Conservation (phyloP, 1,140 invertebrate species). For the Grapholita molesta region DNA sequence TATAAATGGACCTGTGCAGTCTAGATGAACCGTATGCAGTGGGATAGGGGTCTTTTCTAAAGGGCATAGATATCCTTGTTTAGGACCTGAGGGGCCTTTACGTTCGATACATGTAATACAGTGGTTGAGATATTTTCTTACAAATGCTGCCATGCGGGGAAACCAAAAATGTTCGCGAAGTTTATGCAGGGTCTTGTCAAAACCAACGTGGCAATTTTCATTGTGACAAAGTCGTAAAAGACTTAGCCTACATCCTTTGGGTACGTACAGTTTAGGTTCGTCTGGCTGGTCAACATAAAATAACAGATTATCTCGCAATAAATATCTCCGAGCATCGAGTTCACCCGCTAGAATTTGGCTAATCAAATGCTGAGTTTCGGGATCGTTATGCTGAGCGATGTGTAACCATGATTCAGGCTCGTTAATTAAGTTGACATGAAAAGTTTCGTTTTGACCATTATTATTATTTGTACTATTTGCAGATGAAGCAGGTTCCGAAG, state of each 20-base stretch:
- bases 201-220: constrained; percentile 48
- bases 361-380: constrained; percentile 29
- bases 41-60: constrained; percentile 34
- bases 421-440: constrained; percentile 9
- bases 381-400: constrained; percentile 33
- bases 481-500: too few relatives aligned
- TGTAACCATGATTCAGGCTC: constrained; percentile 34
- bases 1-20: constrained; percentile 34
- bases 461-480: background rate
- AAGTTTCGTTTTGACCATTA: background rate
- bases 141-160: constrained; percentile 32
- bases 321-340: constrained; percentile 30
- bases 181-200: constrained; percentile 36
- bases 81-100: constrained; percentile 37
- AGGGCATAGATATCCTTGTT: constrained; percentile 38
- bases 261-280: constrained; percentile 37
- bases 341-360: constrained; percentile 22
- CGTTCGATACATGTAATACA: constrained; percentile 33
- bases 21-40: constrained; percentile 41
- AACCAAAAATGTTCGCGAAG: constrained; percentile 49
- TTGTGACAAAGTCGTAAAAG: constrained; percentile 41
- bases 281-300: constrained; percentile 25
- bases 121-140: constrained; percentile 39
- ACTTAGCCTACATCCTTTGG: constrained; percentile 32
- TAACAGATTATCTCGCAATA: constrained; percentile 30